Evolutionary conservation across 2,113 vertebrate genomes (phyloP).

Genomic region (Oncorhynchus nerka): DNA sequence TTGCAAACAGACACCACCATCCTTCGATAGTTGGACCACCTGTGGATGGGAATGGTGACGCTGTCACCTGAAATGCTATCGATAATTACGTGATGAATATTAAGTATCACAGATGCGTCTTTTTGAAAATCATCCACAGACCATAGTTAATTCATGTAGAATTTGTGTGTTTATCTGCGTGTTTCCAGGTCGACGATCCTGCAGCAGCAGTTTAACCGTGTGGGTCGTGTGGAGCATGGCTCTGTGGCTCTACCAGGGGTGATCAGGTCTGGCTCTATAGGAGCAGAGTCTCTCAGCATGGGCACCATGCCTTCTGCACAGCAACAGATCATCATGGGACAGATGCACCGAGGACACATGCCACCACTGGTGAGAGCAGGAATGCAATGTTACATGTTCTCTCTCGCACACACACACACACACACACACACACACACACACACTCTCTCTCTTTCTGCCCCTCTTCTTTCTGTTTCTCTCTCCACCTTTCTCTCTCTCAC

Average conservation of each 20-base stretch:
- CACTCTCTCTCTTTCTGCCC: too few species aligned
- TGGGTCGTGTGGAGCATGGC: slow-evolving; percentile 89
- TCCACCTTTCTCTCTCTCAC: too few species aligned
- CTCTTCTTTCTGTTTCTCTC: too few species aligned
- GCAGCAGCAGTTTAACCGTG: slow-evolving; percentile 96
- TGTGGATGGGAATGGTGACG: background rate
- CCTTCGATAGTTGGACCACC: background rate
- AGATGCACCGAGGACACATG: slow-evolving; percentile 98
- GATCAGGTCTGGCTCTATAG: slow-evolving; percentile 93
- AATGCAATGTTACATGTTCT: background rate
- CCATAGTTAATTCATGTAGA: background rate
- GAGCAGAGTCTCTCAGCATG: slow-evolving; percentile 89
- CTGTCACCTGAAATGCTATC: background rate
- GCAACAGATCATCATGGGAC: slow-evolving; percentile 92
- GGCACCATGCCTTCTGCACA: slow-evolving; percentile 96
- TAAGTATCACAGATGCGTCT: too few species aligned
- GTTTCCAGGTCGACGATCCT: slow-evolving; percentile 79
- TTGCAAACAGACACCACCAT: background rate
- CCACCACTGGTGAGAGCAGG: slow-evolving; percentile 85
- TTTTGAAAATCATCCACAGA: background rate
- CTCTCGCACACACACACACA: background rate
- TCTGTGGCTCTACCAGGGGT: slow-evolving; percentile 92
- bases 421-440: too few species aligned
- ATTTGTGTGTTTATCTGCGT: background rate
- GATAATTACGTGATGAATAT: too few species aligned